Conservation (phyloP, 1,140 invertebrate species). For the Drosophila nasuta region DNA sequence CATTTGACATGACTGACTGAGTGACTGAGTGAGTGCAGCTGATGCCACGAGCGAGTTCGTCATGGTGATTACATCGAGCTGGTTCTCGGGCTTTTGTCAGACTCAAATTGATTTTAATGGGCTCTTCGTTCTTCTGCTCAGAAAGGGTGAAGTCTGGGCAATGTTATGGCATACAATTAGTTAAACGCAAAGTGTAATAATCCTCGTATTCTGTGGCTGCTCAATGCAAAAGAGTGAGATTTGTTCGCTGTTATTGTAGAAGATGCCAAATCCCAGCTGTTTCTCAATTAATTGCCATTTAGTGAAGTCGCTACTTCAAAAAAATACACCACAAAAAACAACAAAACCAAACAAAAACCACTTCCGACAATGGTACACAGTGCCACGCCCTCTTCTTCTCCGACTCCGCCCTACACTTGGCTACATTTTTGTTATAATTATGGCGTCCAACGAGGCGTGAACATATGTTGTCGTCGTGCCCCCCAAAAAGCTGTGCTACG, state of each 20-base stretch:
- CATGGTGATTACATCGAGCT: slow-evolving; percentile 63
- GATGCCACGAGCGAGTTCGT: slow-evolving; percentile 49
- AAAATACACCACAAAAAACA: slow-evolving; percentile 14
- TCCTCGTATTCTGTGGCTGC: slow-evolving; percentile 8
- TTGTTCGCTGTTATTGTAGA: neutral
- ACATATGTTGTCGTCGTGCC: slow-evolving; percentile 46
- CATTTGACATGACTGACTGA: slow-evolving; percentile 61
- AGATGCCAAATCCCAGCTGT: slow-evolving; percentile 14
- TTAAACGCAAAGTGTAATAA: slow-evolving; percentile 31
- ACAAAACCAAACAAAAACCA: slow-evolving; percentile 30
- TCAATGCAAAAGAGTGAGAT: neutral
- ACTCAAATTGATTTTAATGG: slow-evolving; percentile 59
- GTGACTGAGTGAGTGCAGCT: slow-evolving; percentile 50
- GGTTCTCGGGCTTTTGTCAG: slow-evolving; percentile 16
- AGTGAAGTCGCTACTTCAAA: slow-evolving; percentile 45
- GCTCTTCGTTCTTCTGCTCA: neutral
- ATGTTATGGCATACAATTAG: slow-evolving; percentile 26
- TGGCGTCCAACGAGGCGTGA: slow-evolving; percentile 54
- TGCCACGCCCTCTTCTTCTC: neutral
- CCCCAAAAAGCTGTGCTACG: slow-evolving; percentile 15
- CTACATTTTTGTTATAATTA: slow-evolving; percentile 57
- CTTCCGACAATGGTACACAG: slow-evolving; percentile 7
- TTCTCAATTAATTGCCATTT: slow-evolving; percentile 60
- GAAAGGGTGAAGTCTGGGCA: neutral
- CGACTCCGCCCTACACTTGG: neutral